Evolutionary conservation across 2,113 vertebrate genomes (phyloP).

Genomic region (Leucoraja erinaceus): DNA sequence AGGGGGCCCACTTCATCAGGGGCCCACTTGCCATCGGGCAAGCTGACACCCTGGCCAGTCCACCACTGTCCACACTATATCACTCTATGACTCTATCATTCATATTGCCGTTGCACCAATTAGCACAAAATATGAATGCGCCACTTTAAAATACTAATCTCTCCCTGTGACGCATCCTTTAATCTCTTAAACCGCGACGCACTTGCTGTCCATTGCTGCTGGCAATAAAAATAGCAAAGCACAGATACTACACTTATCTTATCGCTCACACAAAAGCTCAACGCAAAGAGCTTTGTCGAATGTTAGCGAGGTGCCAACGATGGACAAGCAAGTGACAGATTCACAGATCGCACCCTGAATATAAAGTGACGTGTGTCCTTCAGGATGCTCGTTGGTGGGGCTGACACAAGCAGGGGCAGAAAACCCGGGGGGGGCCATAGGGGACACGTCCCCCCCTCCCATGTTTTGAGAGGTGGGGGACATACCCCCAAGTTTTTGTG

Average conservation of each 20-base stretch:
- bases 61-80: no score
- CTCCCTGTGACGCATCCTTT: not conserved
- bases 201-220: slow-evolving; percentile 44
- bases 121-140: slow-evolving; percentile 18
- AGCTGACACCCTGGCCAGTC: no score
- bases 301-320: slow-evolving; percentile 40
- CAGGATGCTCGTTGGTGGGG: slow-evolving; percentile 40
- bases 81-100: no score
- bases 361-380: slow-evolving; percentile 39
- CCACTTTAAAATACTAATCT: not conserved
- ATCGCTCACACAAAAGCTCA: slow-evolving; percentile 39
- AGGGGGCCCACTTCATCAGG: no score
- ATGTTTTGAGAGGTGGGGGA: no score
- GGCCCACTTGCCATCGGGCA: no score
- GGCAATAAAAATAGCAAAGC: slow-evolving; percentile 38
- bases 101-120: not conserved
- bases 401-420: not conserved
- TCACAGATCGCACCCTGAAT: slow-evolving; percentile 39
- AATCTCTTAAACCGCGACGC: not conserved
- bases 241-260: slow-evolving; percentile 42
- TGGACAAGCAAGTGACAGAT: slow-evolving; percentile 26
- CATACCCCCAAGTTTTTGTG: no score
- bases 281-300: slow-evolving; percentile 35
- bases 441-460: no score
- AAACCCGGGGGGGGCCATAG: no score